Conservation (phyloP, 2,888 invertebrate species). For the Cyaniris semiargus region DNA sequence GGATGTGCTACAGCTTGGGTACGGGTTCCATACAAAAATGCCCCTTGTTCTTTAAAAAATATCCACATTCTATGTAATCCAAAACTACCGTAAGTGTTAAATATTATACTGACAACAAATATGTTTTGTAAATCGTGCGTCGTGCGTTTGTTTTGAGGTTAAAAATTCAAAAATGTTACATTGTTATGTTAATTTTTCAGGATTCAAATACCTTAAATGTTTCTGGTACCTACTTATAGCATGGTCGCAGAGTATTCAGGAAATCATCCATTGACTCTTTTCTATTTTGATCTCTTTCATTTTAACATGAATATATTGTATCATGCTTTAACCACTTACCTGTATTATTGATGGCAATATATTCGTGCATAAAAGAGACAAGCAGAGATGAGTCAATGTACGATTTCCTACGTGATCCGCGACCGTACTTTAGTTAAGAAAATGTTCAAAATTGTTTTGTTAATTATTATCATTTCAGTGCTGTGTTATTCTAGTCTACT, state of each 20-base stretch:
- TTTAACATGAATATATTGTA: neutral
- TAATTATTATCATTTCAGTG: neutral
- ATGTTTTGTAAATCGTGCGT: neutral
- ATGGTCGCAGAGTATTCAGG: neutral
- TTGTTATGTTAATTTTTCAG: too few species aligned
- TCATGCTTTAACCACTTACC: too few species aligned
- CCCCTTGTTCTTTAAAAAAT: neutral
- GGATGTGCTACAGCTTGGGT: too few species aligned
- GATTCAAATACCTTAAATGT: too few species aligned
- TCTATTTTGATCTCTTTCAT: neutral
- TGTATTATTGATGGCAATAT: too few species aligned
- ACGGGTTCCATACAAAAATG: too few species aligned
- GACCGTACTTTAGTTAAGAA: neutral
- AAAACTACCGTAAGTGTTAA: too few species aligned
- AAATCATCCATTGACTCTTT: neutral
- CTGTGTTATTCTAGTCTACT: neutral
- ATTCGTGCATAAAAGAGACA: neutral
- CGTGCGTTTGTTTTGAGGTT: neutral
- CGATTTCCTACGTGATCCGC: too few species aligned
- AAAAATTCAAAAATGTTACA: too few species aligned
- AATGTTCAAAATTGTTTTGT: neutral
- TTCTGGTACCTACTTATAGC: neutral
- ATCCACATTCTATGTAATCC: too few species aligned
- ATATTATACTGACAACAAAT: too few species aligned
- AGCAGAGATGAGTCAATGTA: neutral